These are phyloP conservation scores for Ciconia stormi DNA, from an alignment of 2,113 vertebrate genomes.

Conservation along the genomic window DNA sequence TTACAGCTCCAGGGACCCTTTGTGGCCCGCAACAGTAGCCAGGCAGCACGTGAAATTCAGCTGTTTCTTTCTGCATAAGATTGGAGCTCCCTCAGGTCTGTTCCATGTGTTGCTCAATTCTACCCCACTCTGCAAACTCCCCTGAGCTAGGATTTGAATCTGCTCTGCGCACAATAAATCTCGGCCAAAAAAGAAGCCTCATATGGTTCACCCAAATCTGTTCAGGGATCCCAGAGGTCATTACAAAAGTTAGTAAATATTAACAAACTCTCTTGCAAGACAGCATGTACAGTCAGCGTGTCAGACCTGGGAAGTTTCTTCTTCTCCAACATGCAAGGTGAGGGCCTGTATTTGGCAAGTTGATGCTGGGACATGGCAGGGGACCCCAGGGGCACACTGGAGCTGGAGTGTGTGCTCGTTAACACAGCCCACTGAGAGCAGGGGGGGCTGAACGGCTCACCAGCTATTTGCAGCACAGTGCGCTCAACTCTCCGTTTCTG, in stretches of 20 bases:
- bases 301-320: background rate
- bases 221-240: background rate
- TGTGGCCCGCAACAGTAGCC: background rate
- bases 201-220: background rate
- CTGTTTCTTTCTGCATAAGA: background rate
- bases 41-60: background rate
- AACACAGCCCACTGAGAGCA: background rate
- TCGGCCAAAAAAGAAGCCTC: conserved; percentile 15
- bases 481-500: background rate
- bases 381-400: background rate
- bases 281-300: background rate
- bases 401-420: background rate
- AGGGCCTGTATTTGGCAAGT: background rate
- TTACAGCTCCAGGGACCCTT: background rate
- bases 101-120: background rate
- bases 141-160: background rate
- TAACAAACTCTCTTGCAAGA: background rate
- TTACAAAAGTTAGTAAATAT: background rate
- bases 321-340: background rate
- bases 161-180: background rate
- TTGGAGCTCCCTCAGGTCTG: background rate
- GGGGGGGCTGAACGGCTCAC: background rate
- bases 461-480: background rate
- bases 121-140: background rate
- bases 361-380: background rate